Percentiles rank a stretch among this genome's conserved stretches.
Conservation (phyloP, 2,113 vertebrate genomes). For the Malaclemys terrapin region DNA sequence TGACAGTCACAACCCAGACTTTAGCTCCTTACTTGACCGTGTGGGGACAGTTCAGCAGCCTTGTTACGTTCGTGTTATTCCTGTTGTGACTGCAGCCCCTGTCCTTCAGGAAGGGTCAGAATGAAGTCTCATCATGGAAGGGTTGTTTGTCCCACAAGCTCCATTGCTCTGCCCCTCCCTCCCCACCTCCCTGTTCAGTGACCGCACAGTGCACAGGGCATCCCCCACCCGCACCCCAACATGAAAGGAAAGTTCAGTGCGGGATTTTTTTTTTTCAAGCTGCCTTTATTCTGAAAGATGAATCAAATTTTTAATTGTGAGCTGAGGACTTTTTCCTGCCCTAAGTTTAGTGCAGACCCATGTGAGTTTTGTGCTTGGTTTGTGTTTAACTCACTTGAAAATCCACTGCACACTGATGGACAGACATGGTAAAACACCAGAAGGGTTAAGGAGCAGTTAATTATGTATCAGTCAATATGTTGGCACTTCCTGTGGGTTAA, state of each 20-base stretch:
- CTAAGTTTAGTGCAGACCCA: fast-evolving
- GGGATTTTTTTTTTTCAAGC: too few species aligned
- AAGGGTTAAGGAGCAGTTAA: neutral
- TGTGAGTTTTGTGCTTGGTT: neutral
- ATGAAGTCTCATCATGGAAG: too few species aligned
- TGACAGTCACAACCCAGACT: too few species aligned
- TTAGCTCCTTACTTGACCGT: too few species aligned
- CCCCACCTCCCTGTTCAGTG: too few species aligned
- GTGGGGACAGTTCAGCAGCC: too few species aligned
- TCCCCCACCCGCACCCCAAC: neutral
- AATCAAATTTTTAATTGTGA: neutral
- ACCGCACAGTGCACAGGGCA: neutral
- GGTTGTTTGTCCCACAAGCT: too few species aligned
- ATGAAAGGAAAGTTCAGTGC: fast-evolving
- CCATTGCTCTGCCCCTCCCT: too few species aligned
- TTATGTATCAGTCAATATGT: neutral
- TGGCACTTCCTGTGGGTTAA: neutral
- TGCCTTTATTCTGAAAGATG: fast-evolving
- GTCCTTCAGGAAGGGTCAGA: too few species aligned
- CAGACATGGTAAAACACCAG: neutral
- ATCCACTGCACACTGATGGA: neutral
- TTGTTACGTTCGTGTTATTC: neutral
- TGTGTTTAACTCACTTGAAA: neutral
- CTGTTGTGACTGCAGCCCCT: neutral
- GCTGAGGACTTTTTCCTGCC: neutral